Evolutionary conservation across 2,888 invertebrate genomes (phyloP).

Genomic region (Lordiphosa fenestrarum): DNA sequence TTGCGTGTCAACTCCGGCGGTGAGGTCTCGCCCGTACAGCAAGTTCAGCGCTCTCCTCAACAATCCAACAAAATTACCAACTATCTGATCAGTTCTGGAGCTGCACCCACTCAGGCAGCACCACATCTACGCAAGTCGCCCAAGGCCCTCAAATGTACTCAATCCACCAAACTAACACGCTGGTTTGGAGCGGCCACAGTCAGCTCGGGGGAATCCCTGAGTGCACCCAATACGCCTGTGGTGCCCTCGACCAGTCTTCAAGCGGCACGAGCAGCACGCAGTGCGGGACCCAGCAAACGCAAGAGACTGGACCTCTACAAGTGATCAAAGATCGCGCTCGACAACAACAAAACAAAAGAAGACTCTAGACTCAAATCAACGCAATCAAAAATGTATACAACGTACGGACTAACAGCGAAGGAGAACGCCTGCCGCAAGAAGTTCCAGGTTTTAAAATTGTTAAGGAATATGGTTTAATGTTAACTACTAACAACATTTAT

Average conservation of each 20-base stretch:
- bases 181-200: conserved; percentile 64
- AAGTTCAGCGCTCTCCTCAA: conserved; percentile 22
- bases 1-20: conserved; percentile 74
- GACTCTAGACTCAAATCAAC: conserved; percentile 37
- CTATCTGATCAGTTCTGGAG: conserved; percentile 68
- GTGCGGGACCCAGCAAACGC: conserved; percentile 43
- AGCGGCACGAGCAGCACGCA: conserved; percentile 43
- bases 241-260: conserved; percentile 31
- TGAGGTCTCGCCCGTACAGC: conserved; percentile 71
- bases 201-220: conserved; percentile 39
- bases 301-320: conserved; percentile 56
- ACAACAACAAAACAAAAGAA: conserved; percentile 29
- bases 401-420: too few relatives aligned
- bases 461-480: conserved; percentile 15
- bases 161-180: conserved; percentile 76
- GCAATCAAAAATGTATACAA: too few relatives aligned
- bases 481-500: conserved; percentile 23
- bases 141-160: conserved; percentile 64
- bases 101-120: conserved; percentile 26
- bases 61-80: conserved; percentile 78
- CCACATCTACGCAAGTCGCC: conserved; percentile 69
- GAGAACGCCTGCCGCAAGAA: too few relatives aligned
- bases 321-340: conserved; percentile 33
- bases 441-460: neutral
- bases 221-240: conserved; percentile 51